Evolutionary conservation across 1,140 invertebrate genomes (phyloP), one percentile per base, ranked within the genome.

Genomic region (Cephus cinctus): DNA sequence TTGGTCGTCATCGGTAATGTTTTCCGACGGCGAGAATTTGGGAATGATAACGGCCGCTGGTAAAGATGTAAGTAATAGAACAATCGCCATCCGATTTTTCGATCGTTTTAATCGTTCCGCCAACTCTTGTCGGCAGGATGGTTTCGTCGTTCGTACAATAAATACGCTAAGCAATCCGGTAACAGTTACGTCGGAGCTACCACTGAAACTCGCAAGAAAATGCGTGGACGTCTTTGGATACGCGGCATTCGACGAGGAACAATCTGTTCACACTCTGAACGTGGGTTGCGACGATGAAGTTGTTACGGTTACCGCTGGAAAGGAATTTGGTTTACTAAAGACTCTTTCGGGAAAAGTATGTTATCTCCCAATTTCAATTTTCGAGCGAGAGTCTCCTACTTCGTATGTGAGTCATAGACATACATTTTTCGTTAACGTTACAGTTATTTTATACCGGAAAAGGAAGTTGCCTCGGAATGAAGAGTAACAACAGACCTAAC

Each of bases 1-100:
- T 54, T 79, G 79, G 61, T 74, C 80, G 19, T 77, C 85, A 8
- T 85, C 86, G 35, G 85, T 90, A 4, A 84, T 92, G 63, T 94
- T 94, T 68, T 89, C 87, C 55, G 91, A 94, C 76, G 89, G 90
- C n/a, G 84, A 89, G 52, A 81, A 83, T 73, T 79, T 94, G 40
- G 89, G 90, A 55, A 83, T 90, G 63, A 86, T 94, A 52, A 81
- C 87, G 35, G 81, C 87, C 8, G 79, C 86, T 8, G 73, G 71
- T 19, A 90, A 87, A 83, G 88, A 90, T 75, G 90, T 92, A 78
- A 84, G 81, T 71, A 59, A 31, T 47, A 56, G 12, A 44, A 21
- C n/a, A 6, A 27, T 25, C 45, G 21, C 19, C 34, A 45, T 12
- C 39, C 38, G 16, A 25, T 32, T 11, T 47, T 35, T 50, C 34